Evolutionary conservation across 1,140 invertebrate genomes (phyloP), one percentile per base, ranked within the genome.

Genomic region (Dendroctonus valens): DNA sequence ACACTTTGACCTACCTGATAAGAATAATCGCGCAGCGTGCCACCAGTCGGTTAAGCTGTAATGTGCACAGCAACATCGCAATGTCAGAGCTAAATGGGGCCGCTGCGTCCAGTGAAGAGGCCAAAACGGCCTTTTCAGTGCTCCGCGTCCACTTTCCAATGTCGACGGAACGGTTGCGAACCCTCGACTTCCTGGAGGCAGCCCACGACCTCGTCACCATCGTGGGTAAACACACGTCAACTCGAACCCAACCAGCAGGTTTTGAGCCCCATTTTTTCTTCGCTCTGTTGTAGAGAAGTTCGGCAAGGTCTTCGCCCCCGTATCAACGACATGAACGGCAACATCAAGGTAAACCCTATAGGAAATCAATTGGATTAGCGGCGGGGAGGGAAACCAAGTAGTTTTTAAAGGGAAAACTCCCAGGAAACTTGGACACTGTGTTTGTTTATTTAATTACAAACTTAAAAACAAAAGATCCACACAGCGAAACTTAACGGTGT

Each of bases 311-410:
- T 91, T 91, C 75, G 81, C 84, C 46, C 86, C 88, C 9, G 83
- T 91, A 87, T 85, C 73, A 84, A 84, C 79, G 89, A 91, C 72
- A 88, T 91, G 82, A 83, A 85, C 77, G 85, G 84, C 72, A 91
- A 90, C 77, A 85, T 91, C 72, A 83, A 86, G 73, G 89, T 90
- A 82, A 84, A 3, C 26, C 26, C 26, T 26, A 26, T 1, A 3
- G 26, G 26, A 3, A 26, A 26, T 26, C 26, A 3, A 26, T 26
- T 3, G 26, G 26, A 26, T 26, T 26, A 26, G 26, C 3, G 1
- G 26, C 1, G 26, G 26, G 1, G 26, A 26, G 26, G 26, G 3
- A 26, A 26, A 26, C 3, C 26, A 3, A 26, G 3, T 1, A 26
- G 81, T 79, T 60, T 46, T 1, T 4, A 11, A 0, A 4, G 12